Evolutionary conservation across 2,888 invertebrate genomes (phyloP).

Genomic region (Drosophila ustulata): DNA sequence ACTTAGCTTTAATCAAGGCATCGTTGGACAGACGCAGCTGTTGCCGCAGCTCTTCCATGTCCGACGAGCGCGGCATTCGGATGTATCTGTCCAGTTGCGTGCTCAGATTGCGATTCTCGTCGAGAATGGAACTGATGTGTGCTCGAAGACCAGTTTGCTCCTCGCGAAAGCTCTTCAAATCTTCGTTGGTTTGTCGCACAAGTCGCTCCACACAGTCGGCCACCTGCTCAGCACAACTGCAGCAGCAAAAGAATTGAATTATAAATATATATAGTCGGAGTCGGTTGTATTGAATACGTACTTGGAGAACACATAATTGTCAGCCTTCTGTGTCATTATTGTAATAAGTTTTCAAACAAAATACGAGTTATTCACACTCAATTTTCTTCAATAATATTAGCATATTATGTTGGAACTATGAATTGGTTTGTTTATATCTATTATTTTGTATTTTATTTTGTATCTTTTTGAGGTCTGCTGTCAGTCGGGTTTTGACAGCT

Average conservation of each 20-base stretch:
- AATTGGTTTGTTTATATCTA: not conserved
- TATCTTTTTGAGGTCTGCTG: constrained; percentile 21
- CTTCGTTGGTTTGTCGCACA: constrained; percentile 73
- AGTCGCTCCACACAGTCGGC: constrained; percentile 72
- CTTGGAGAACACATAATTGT: constrained; percentile 37
- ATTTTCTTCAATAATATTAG: constrained; percentile 1
- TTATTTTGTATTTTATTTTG: constrained; percentile 6
- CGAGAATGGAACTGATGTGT: constrained; percentile 81
- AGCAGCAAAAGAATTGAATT: not conserved
- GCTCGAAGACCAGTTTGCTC: constrained; percentile 77
- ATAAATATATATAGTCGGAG: not conserved
- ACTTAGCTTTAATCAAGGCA: constrained; percentile 82
- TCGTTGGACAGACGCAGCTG: constrained; percentile 76
- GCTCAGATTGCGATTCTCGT: constrained; percentile 82
- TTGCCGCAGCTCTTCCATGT: constrained; percentile 46
- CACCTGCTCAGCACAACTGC: constrained; percentile 58
- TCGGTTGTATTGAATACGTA: constrained; percentile 3
- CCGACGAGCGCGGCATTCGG: constrained; percentile 32
- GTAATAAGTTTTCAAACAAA: not conserved
- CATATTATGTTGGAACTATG: not conserved
- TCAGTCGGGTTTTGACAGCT: constrained; percentile 49
- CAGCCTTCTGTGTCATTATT: constrained; percentile 64
- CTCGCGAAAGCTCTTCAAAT: constrained; percentile 74
- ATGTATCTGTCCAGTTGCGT: constrained; percentile 65
- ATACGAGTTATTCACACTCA: constrained; percentile 6